phyloP scores from a whole-genome alignment of 2,888 invertebrate species.

The Taenaris catops region DNA sequence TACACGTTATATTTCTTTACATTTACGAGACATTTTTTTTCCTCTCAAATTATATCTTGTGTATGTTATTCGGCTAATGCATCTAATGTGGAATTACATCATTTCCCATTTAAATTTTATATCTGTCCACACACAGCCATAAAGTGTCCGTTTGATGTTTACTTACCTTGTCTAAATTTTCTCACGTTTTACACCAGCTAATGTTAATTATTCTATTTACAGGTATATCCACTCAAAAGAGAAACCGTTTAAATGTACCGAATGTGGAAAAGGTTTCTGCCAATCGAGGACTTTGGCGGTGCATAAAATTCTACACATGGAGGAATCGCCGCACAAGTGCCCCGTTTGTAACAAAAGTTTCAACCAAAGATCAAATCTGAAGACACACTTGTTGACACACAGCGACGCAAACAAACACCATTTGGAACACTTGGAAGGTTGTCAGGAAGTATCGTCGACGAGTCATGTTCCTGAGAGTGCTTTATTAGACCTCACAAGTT shows the following conservation, averaged over 20 bases:
- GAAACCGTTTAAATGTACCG: conserved; percentile 98
- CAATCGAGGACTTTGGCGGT: conserved; percentile 97
- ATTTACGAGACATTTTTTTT: conserved; percentile 70
- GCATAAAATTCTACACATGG: conserved; percentile 95
- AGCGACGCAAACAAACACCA: conserved; percentile 82
- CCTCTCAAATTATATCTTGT: conserved; percentile 41
- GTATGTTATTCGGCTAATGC: conserved; percentile 62
- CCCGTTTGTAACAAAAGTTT: conserved; percentile 93
- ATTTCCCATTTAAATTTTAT: conserved; percentile 48
- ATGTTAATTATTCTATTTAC: conserved; percentile 51
- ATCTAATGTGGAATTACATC: conserved; percentile 50
- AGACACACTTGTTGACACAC: conserved; percentile 93
- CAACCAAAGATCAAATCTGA: conserved; percentile 95
- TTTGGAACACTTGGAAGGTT: conserved; percentile 68
- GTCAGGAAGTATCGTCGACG: conserved; percentile 74
- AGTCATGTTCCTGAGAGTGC: conserved; percentile 67
- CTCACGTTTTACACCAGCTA: conserved; percentile 35
- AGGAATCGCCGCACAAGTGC: conserved; percentile 96
- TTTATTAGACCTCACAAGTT: conserved; percentile 77
- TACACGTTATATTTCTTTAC: conserved; percentile 77
- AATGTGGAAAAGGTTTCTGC: conserved; percentile 99
- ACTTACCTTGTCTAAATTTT: conserved; percentile 34
- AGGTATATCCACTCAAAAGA: conserved; percentile 99
- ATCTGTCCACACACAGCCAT: conserved; percentile 39
- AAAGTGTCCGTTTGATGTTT: conserved; percentile 42